Evolutionary conservation across 2,888 invertebrate species (phyloP).

Genomic region (Zygaena filipendulae): DNA sequence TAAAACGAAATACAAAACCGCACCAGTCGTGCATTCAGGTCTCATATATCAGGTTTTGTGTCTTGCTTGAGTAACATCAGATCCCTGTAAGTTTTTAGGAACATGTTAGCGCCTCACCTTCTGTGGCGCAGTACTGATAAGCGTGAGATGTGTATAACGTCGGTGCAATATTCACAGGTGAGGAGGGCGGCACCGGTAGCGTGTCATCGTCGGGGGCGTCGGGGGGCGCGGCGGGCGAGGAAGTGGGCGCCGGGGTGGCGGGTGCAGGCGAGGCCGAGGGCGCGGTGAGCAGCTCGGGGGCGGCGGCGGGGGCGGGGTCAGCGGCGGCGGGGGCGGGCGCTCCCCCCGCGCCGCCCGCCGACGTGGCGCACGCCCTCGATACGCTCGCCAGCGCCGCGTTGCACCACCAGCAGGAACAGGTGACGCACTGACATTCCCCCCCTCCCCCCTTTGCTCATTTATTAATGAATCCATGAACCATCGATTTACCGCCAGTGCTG

Average conservation of each 20-base stretch:
- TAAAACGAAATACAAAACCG: too few species aligned
- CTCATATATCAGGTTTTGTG: too few species aligned
- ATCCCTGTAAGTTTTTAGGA: too few species aligned
- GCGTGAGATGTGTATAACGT: too few species aligned
- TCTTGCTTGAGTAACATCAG: too few species aligned
- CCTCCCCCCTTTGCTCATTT: too few species aligned
- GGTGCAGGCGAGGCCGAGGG: conserved; percentile 17
- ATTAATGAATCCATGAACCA: too few species aligned
- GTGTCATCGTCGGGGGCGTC: conserved; percentile 36
- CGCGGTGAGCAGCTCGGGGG: conserved; percentile 30
- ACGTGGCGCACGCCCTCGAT: conserved; percentile 74
- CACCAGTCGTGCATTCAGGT: too few species aligned
- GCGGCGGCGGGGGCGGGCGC: conserved; percentile 27
- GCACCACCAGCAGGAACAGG: conserved; percentile 52
- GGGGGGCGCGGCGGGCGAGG: conserved; percentile 5
- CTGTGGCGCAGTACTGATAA: too few species aligned
- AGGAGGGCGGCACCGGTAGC: conserved; percentile 35
- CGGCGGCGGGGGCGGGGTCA: conserved; percentile 41
- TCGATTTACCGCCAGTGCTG: too few species aligned
- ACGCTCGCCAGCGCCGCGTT: conserved; percentile 80
- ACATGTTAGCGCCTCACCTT: too few species aligned
- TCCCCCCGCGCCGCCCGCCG: conserved; percentile 50
- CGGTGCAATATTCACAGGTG: conserved; percentile 27
- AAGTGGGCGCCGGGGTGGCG: conserved; percentile 14
- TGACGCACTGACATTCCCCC: too few species aligned